Percentiles rank a stretch among this genome's conserved stretches.
These are phyloP conservation scores for Todiramphus saurophagus DNA, from an alignment of 2,113 vertebrate genomes.

Conservation along the genomic window DNA sequence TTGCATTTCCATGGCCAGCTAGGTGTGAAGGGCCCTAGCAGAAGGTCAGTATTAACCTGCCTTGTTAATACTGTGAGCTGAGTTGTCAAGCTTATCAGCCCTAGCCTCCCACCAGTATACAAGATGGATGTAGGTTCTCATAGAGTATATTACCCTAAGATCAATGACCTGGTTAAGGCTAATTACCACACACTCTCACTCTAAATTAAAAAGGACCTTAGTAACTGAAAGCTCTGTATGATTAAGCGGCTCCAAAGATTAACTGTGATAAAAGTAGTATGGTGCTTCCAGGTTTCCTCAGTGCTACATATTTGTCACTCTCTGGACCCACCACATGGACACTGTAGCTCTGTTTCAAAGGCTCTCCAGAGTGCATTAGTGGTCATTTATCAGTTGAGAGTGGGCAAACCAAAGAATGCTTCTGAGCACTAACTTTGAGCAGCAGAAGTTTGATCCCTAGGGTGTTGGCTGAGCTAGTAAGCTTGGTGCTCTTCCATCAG, in stretches of 20 bases:
- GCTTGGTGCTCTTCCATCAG: not conserved
- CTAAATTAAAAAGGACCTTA: constrained; percentile 66
- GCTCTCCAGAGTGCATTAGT: not conserved
- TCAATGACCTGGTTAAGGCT: constrained; percentile 63
- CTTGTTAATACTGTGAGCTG: not conserved
- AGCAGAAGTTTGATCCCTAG: not conserved
- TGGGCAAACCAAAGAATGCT: not conserved
- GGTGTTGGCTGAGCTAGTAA: not conserved
- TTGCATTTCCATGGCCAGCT: not conserved
- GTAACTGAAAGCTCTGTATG: constrained; percentile 50
- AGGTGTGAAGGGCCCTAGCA: not conserved
- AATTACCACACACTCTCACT: constrained; percentile 53
- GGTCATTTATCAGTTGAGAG: not conserved
- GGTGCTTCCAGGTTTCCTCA: constrained; percentile 23
- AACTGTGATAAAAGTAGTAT: constrained; percentile 5
- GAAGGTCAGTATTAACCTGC: constrained; percentile 33
- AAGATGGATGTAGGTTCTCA: constrained; percentile 47
- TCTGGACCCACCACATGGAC: not conserved
- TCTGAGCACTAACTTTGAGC: not conserved
- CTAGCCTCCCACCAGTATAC: not conserved
- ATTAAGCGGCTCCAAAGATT: constrained; percentile 64
- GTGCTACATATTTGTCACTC: not conserved
- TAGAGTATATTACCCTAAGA: constrained; percentile 37
- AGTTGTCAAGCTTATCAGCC: not conserved
- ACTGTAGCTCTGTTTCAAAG: not conserved